Evolutionary conservation across 2,888 invertebrate species (phyloP).

Genomic region (Drosophila borborema): DNA sequence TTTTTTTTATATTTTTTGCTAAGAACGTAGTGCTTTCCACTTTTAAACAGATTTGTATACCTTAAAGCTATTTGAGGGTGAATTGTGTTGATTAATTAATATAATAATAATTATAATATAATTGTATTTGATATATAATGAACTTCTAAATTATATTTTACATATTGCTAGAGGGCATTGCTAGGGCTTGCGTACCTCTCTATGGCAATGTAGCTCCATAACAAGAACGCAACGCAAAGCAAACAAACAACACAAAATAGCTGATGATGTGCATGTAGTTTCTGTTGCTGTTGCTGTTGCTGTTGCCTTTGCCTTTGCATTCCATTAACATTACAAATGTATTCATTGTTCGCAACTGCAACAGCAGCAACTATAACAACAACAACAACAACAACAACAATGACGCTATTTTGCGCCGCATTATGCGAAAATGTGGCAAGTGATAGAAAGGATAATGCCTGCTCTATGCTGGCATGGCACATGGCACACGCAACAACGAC

Average conservation of each 20-base stretch:
- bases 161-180: slow-evolving; percentile 16
- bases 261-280: slow-evolving; percentile 30
- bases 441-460: slow-evolving; percentile 78
- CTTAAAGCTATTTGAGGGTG: too few relatives aligned
- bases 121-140: too few relatives aligned
- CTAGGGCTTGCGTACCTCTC: slow-evolving; percentile 26
- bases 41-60: too few relatives aligned
- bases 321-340: slow-evolving; percentile 71
- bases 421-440: slow-evolving; percentile 78
- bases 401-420: slow-evolving; percentile 65
- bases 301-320: slow-evolving; percentile 42
- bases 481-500: slow-evolving; percentile 30
- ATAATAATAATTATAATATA: too few relatives aligned
- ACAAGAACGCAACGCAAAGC: slow-evolving; percentile 47
- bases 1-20: too few relatives aligned
- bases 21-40: too few relatives aligned
- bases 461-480: slow-evolving; percentile 26
- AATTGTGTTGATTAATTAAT: too few relatives aligned
- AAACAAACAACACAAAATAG: slow-evolving; percentile 59
- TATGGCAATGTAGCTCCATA: slow-evolving; percentile 48
- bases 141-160: not conserved
- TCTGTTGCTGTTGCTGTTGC: slow-evolving; percentile 37
- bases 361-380: slow-evolving; percentile 3
- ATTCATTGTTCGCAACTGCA: slow-evolving; percentile 59
- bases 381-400: slow-evolving; percentile 42